Evolutionary conservation across 2,113 vertebrate species (phyloP).

Genomic region (Ammodramus savannarum): DNA sequence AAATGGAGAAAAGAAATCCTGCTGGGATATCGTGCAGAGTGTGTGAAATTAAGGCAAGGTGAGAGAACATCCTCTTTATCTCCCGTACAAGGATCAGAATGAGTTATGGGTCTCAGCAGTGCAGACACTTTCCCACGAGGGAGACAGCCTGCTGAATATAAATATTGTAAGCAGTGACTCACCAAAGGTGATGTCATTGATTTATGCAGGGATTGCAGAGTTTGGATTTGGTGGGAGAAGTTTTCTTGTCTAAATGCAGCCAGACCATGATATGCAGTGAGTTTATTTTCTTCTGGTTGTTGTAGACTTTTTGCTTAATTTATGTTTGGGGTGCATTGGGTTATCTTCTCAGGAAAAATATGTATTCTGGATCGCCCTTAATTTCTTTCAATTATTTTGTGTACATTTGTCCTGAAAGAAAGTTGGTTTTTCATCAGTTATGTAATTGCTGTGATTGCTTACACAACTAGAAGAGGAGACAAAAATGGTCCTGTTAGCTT

Average conservation of each 20-base stretch:
- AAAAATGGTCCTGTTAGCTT: not conserved
- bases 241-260: slow-evolving; percentile 15
- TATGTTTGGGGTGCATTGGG: not conserved
- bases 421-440: not conserved
- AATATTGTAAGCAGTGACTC: slow-evolving; percentile 2
- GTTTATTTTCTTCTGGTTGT: not conserved
- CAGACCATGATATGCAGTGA: not conserved
- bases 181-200: not conserved
- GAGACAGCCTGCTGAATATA: not conserved
- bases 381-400: not conserved
- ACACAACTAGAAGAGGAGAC: not conserved
- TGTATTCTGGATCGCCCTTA: not conserved
- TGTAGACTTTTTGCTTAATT: not conserved
- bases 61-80: not conserved
- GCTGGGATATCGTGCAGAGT: slow-evolving; percentile 69
- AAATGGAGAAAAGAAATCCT: slow-evolving; percentile 56
- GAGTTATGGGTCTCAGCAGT: not conserved
- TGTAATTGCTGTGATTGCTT: not conserved
- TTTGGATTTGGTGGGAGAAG: slow-evolving; percentile 4
- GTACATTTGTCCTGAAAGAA: not conserved
- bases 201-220: slow-evolving; percentile 31
- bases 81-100: not conserved
- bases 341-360: not conserved
- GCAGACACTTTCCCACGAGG: slow-evolving; percentile 1
- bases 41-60: slow-evolving; percentile 75